Evolutionary conservation across 2,113 vertebrate genomes (phyloP).

Genomic region (Micronycteris hirsuta): DNA sequence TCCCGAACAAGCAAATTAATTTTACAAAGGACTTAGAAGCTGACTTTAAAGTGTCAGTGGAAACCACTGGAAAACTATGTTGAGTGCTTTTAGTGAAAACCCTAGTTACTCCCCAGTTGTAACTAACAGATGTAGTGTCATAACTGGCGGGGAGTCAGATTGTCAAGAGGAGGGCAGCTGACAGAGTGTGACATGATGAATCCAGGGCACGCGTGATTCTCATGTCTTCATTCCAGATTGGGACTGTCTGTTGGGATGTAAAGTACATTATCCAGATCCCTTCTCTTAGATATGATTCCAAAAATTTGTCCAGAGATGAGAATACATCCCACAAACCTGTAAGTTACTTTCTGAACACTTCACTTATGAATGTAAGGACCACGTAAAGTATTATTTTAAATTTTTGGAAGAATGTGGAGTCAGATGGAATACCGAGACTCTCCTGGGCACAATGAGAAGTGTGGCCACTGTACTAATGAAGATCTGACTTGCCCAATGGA

Average conservation of each 20-base stretch:
- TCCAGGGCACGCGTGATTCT: background rate
- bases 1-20: slow-evolving; percentile 25
- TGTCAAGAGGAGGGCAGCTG: background rate
- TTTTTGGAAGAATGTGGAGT: slow-evolving; percentile 10
- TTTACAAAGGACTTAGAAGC: slow-evolving; percentile 36
- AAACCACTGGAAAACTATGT: background rate
- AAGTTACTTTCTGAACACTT: background rate
- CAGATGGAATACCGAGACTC: background rate
- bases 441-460: background rate
- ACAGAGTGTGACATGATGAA: slow-evolving; percentile 7
- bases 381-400: background rate
- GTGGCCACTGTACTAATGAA: background rate
- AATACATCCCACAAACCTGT: background rate
- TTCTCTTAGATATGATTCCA: background rate
- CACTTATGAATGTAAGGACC: background rate
- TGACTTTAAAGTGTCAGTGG: slow-evolving; percentile 13
- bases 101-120: background rate
- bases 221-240: slow-evolving; percentile 16
- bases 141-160: background rate
- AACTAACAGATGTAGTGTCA: background rate
- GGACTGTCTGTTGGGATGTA: background rate
- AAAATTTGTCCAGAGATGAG: background rate
- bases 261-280: background rate
- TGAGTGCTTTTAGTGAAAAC: slow-evolving; percentile 8
- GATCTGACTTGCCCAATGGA: background rate